These are phyloP conservation scores for Rynchops niger DNA, from an alignment of 2,113 vertebrate genomes.

Conservation along the genomic window DNA sequence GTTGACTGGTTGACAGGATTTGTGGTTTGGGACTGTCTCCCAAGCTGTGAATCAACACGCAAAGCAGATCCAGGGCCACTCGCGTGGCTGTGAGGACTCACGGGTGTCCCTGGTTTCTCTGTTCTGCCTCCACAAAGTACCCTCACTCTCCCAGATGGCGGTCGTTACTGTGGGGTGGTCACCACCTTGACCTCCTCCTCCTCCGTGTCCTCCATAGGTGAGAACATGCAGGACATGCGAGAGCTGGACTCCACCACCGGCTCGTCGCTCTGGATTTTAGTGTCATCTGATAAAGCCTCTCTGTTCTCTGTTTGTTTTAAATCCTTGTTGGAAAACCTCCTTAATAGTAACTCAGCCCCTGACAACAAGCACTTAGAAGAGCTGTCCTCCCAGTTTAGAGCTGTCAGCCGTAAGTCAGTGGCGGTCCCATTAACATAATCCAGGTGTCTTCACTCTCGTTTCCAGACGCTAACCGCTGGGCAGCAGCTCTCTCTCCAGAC, in stretches of 20 bases:
- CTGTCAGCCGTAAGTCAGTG: neutral
- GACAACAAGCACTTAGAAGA: neutral
- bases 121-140: neutral
- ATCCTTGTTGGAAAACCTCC: neutral
- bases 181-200: neutral
- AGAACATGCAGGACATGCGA: rapidly evolving
- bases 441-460: neutral
- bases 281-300: neutral
- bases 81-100: neutral
- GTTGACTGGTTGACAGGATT: neutral
- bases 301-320: neutral
- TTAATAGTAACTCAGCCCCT: neutral
- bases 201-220: neutral
- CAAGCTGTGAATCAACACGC: slow-evolving; percentile 1
- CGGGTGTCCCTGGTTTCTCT: neutral
- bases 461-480: neutral
- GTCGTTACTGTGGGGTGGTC: neutral
- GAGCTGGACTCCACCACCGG: neutral
- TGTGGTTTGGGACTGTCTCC: slow-evolving; percentile 24
- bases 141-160: neutral
- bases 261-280: neutral
- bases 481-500: neutral
- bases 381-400: neutral
- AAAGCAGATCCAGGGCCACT: neutral
- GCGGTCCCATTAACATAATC: neutral